Conservation (phyloP, 1,140 invertebrate species). For the Dendroctonus ponderosae region DNA sequence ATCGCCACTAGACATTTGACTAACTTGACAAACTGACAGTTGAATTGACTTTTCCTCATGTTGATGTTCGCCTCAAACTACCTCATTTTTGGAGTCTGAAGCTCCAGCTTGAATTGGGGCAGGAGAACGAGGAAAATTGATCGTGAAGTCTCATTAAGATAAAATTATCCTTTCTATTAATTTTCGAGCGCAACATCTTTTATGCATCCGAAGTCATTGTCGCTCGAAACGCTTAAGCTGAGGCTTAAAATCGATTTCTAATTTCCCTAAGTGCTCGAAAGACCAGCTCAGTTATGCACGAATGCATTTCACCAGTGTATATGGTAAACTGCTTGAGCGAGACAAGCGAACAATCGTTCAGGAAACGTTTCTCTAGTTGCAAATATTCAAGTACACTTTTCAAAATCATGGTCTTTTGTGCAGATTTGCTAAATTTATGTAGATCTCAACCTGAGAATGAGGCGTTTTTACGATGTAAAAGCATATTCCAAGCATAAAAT, state of each 20-base stretch:
- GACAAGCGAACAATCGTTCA: neutral
- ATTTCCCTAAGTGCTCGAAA: slow-evolving; percentile 13
- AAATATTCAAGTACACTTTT: neutral
- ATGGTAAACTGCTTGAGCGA: neutral
- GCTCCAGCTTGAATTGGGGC: no score
- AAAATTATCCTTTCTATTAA: no score
- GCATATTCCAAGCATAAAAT: neutral
- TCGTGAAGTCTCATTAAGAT: no score
- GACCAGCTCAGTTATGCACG: slow-evolving; percentile 8
- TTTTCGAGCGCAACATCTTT: no score
- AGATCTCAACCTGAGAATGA: neutral
- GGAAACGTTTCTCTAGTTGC: neutral
- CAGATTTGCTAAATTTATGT: neutral
- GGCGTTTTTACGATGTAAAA: neutral
- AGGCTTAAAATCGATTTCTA: slow-evolving; percentile 10
- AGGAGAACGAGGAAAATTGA: no score
- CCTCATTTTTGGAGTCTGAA: no score
- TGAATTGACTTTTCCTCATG: no score
- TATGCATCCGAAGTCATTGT: no score
- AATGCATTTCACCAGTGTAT: slow-evolving; percentile 11
- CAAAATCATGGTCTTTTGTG: neutral
- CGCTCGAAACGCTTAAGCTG: no score
- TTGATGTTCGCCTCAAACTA: no score
- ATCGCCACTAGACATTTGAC: no score
- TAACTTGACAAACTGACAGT: no score